Evolutionary conservation across 1,140 invertebrate species (phyloP).

Genomic region (Papilio xuthus): DNA sequence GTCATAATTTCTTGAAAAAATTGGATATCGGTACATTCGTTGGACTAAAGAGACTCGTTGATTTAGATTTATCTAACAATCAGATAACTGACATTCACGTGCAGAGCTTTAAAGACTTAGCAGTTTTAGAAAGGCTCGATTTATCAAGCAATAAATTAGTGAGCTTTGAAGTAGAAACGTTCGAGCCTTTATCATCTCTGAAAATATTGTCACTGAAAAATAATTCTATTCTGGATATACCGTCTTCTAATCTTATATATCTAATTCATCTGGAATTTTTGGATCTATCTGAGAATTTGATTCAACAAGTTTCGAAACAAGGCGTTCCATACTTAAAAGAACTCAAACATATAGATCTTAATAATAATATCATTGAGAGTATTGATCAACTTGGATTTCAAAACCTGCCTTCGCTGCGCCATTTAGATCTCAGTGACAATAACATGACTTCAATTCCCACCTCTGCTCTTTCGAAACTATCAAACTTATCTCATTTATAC

Average conservation of each 20-base stretch:
- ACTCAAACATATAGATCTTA: slow-evolving; percentile 84
- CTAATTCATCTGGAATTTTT: slow-evolving; percentile 85
- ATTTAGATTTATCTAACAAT: slow-evolving; percentile 90
- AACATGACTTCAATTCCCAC: slow-evolving; percentile 91
- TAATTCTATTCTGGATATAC: slow-evolving; percentile 90
- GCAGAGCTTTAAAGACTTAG: slow-evolving; percentile 87
- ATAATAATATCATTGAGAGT: slow-evolving; percentile 87
- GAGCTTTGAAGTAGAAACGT: slow-evolving; percentile 86
- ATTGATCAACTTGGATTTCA: slow-evolving; percentile 87
- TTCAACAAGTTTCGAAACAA: slow-evolving; percentile 85
- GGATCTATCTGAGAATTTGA: slow-evolving; percentile 87
- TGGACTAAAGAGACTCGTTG: slow-evolving; percentile 85
- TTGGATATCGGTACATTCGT: slow-evolving; percentile 89
- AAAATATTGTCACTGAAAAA: slow-evolving; percentile 86
- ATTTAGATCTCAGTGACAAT: slow-evolving; percentile 90
- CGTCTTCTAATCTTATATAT: slow-evolving; percentile 85
- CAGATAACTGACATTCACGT: slow-evolving; percentile 87
- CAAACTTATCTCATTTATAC: slow-evolving; percentile 87
- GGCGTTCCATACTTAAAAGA: slow-evolving; percentile 86
- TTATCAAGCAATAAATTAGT: slow-evolving; percentile 89
- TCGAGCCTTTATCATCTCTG: slow-evolving; percentile 87
- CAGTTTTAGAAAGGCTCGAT: slow-evolving; percentile 86
- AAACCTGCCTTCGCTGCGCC: slow-evolving; percentile 85
- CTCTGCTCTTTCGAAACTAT: slow-evolving; percentile 87
- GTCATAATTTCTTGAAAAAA: slow-evolving; percentile 86